Base-by-base conservation (phyloP, 2,797 vertebrate genomes). In the Typhlichthys eigenmanni region DNA sequence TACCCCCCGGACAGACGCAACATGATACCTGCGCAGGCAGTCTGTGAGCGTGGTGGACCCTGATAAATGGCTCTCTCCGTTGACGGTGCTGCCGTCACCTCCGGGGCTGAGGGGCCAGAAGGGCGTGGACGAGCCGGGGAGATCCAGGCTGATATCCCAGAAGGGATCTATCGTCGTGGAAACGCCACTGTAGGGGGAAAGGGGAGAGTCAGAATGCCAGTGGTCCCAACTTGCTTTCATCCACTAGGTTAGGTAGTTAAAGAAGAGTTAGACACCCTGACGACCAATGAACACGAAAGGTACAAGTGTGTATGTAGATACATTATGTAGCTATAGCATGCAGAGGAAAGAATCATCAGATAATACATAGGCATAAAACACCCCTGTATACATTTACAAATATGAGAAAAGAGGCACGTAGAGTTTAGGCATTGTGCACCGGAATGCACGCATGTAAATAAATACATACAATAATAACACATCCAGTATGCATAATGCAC, bases 161-260 rank as follows among this genome's bases (percentile, higher is more conserved):
- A 99, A 99, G 0, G 97, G 97, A 85, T 99, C 97, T 93, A 98
- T 98, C 47, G 97, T 99, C 2, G 97, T 99, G 71, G 97, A 99
- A 84, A 99, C 97, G 5, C 97, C 97, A 13, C 97, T 99, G 34
- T 13, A 47, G 14, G 4, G 43, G 5, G 29, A 50, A 12, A 5
- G 10, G 24, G 58, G 46, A 13, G 2, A 19, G 10, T 10, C 62
- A 10, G 47, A 29, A 47, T 56, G 48, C 5, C 34, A 38, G 34
- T 38, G 34, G 8, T 38, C 34, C 34, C 8, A 38, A 38, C 24
- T 4, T 29, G 24, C 24, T 29, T 29, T 29, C 24, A 29, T 29
- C 24, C 24, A 29, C 24, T 29, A 29, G 24, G 24, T 2, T 9
- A 38, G 34, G 34, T 38, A 38, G 34, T 29, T 29, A 3, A 29